Evolutionary conservation across 2,113 vertebrate genomes (phyloP), one percentile per base, ranked within the genome.

Genomic region (Scomber scombrus): DNA sequence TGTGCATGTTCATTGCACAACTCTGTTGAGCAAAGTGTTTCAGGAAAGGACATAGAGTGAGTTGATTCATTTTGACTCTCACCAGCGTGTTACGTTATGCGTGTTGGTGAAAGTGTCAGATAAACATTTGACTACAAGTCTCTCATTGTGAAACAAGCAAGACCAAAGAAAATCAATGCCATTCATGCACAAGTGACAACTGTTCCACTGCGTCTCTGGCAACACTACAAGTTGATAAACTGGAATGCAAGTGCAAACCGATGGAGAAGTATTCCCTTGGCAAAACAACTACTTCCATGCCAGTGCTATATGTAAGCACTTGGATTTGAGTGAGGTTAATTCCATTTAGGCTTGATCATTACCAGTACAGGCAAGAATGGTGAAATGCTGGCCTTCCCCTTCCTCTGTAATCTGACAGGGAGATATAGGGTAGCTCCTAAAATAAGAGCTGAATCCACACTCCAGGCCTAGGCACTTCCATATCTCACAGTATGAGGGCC

Each of bases 361-460:
- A 69, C 74, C 46, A 62, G 75, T 56, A 56, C 52, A 74, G 49
- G 50, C 72, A 62, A 72, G 49, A 81, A 62, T 75, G 63, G 66
- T 75, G 71, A 85, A 79, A 75, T 5, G 8, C 21, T 50, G 57
- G 65, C 74, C 77, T 84, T 86, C 70, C 54, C 45, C 58, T 85
- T 84, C 78, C 78, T 66, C 70, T 82, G 69, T 76, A 82, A 76
- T 88, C 71, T 91, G 88, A 89, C 81, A 84, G 73, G 70, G 75
- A 90, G 82, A 91, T 90, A 91, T 80, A 88, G 81, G 43, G 77
- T 64, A 71, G 75, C 81, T 89, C 64, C 85, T 87, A 91, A 89
- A 93, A 91, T 91, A 93, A 91, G 75, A 90, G 91, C 90, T 89
- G 90, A 91, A 79, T 93, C 85, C 81, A 90, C 90, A 92, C 80